A percentile compares a stretch with the other conserved stretches of the same genome.
Conservation (phyloP, 2,888 invertebrate species). For the Xestia rhomboidea region DNA sequence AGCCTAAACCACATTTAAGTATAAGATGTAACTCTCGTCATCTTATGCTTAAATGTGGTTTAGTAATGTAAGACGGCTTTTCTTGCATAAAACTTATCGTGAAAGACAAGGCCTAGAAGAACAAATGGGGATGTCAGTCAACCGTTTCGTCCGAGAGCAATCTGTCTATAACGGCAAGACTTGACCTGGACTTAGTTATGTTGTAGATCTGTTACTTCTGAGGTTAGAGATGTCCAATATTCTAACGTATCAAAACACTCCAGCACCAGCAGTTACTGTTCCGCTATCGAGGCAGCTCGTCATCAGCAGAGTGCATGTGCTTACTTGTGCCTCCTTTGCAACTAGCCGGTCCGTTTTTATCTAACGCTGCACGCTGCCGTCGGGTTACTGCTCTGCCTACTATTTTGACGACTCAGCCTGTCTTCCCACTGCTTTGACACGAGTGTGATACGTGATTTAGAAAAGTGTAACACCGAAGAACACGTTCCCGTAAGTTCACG, state of each 20-base stretch:
- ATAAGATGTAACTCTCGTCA: too few species aligned
- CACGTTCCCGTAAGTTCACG: too few species aligned
- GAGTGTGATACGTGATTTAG: too few species aligned
- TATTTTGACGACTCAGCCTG: not conserved
- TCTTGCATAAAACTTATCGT: not conserved
- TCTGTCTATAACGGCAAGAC: not conserved
- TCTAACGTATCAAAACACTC: not conserved
- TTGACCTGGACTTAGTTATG: not conserved
- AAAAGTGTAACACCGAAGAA: too few species aligned
- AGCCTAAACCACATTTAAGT: too few species aligned
- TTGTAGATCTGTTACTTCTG: not conserved
- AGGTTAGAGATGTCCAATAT: not conserved
- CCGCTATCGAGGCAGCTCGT: not conserved
- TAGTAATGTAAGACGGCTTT: not conserved
- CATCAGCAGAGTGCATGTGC: not conserved
- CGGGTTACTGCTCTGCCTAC: slow-evolving; percentile 1
- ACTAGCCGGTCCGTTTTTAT: not conserved
- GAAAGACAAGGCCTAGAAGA: not conserved
- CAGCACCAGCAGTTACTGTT: not conserved
- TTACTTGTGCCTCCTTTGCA: not conserved
- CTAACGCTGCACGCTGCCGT: not conserved
- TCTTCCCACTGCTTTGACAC: not conserved
- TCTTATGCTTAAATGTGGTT: not conserved
- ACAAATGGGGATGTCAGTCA: not conserved
- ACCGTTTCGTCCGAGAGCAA: not conserved